Percentiles rank a stretch among this genome's conserved stretches.
Evolutionary conservation across 1,140 invertebrate species (phyloP).

Genomic region (Monomorium pharaonis): DNA sequence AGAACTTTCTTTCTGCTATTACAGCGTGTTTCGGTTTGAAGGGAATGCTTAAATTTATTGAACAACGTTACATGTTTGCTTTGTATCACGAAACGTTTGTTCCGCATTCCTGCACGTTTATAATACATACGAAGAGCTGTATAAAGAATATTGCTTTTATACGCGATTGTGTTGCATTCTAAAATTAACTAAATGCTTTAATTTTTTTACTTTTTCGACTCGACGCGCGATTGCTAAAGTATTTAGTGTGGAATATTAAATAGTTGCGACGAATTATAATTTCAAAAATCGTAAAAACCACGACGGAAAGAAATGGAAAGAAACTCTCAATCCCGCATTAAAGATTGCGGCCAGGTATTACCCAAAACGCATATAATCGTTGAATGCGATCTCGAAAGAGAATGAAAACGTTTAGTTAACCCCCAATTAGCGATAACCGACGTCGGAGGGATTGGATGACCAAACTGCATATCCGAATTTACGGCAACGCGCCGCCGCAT

Average conservation of each 20-base stretch:
- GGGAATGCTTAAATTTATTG: slow-evolving; percentile 46
- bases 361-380: not conserved
- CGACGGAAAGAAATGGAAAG: not conserved
- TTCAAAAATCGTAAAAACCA: not conserved
- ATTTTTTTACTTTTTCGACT: not conserved
- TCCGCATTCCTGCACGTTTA: slow-evolving; percentile 37
- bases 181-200: not conserved
- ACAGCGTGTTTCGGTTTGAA: slow-evolving; percentile 33
- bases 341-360: not conserved
- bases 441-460: not conserved
- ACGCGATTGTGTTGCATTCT: not conserved
- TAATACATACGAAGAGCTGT: not conserved
- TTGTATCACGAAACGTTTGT: slow-evolving; percentile 47
- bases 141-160: slow-evolving; percentile 17
- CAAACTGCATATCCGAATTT: slow-evolving; percentile 20
- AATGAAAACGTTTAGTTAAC: slow-evolving; percentile 9
- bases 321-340: not conserved
- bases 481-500: slow-evolving; percentile 22
- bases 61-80: slow-evolving; percentile 43
- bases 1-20: slow-evolving; percentile 26
- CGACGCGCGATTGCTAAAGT: not conserved
- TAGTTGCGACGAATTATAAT: not conserved
- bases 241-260: slow-evolving; percentile 21
- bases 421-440: slow-evolving; percentile 8
- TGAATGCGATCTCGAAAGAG: not conserved